Base-by-base conservation (phyloP, 2,113 vertebrate genomes). In the Balaeniceps rex region DNA sequence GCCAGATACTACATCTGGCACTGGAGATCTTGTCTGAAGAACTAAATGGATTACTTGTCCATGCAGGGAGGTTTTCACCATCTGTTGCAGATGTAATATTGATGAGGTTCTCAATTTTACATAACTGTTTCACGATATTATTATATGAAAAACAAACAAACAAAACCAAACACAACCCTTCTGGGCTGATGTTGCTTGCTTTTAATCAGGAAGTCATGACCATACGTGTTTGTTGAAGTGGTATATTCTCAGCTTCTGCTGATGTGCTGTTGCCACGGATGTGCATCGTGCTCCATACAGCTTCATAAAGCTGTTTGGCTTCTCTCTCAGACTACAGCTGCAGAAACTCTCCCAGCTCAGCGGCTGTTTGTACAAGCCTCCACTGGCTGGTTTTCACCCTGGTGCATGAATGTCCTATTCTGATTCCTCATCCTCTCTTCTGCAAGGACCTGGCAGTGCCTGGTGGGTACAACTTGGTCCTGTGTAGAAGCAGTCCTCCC, bases 41-140 rank as follows among this genome's bases (percentile, higher is more conserved):
- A 49, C 54, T 46, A 80, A 89, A 87, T 33, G 54, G 49, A 65
- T 92, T 85, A 49, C 57, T n/a, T n/a, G 38, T 36, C 70, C 42
- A 3, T 16, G 49, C 61, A 63, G 34, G 54, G 57, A 79, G 65
- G 25, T 57, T 93, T 87, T 63, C 58, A 52, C 60, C 70, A 31
- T 80, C 91, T 95, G 83, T 29, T 94, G 66, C 74, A 89, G 54
- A 80, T 86, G 33, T 46, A 77, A 70, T 65, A 77, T 65, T 57
- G 75, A 93, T 86, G 76, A 92, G 40, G 11, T 70, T 65, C 85
- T 88, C 75, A 76, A 42, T 38, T 51, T 81, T 65, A 85, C 55
- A 21, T 17, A 63, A 64, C 21, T 15, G 33, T 44, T 90, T 75
- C 72, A 88, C 0, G 3, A 63, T 75, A 71, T 25, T 42, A 14